Base-by-base conservation (phyloP, 2,797 vertebrate species). In the Dicrostonyx torquatus region DNA sequence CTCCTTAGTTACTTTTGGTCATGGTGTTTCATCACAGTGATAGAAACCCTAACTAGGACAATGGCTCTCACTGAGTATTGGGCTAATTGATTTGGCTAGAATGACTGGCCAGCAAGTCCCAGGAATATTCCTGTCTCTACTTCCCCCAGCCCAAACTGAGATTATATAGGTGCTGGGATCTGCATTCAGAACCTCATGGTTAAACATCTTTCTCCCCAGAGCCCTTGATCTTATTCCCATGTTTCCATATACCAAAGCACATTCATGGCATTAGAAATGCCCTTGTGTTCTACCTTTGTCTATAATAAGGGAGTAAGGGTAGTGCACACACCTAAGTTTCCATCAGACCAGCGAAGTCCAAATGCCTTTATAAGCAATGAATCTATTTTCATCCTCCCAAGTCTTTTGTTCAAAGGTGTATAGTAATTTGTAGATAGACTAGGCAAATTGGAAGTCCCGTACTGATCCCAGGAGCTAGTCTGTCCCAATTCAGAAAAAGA, bases 231-330 rank as follows among this genome's bases (percentile, higher is more conserved):
- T 91, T 95, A 75, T 77, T 87, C 29, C 48, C 29, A 62, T 15
- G 40, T 84, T 84, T 85, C 66, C 48, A 0, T 87, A n/a, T 20
- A 87, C 24, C 34, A 58, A 89, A 66, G 43, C 18, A n/a, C 72
- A 66, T 77, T 88, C 48, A 73, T 43, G 55, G 93, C n/a, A 92
- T 87, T 17, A 85, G 40, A 92, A 91, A 89, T 93, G 20, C 7
- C 88, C 50, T 20, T 60, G 3, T 43, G 37, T 83, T 92, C 78
- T 37, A 55, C 58, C 37, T 72, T 66, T 37, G 11, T 92, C 22
- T 53, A 15, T 10, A 83, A 24, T 64, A 40, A 86, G 20, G 76
- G 2, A 45, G 3, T 82, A 45, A 55, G 37, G 66, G 31, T 26
- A 34, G 85, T 88, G 26, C 60, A 37, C 6, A 12, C 53, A 73